Evolutionary conservation across 2,888 invertebrate species (phyloP), one percentile per base, ranked within the genome.

Genomic region (Machimus atricapillus): DNA sequence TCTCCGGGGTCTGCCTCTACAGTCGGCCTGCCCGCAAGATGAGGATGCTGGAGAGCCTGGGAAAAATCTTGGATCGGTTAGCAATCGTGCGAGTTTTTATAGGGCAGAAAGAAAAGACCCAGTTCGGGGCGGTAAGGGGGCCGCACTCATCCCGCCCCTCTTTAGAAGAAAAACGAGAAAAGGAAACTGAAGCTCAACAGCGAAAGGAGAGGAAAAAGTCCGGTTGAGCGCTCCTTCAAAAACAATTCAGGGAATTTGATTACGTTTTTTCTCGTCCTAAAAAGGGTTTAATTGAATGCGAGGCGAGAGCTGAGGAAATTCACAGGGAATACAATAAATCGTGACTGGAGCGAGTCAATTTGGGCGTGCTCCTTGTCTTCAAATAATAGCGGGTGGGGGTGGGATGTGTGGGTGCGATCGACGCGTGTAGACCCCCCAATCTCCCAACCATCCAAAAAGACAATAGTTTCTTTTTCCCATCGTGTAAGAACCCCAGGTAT

Each of bases 251-350:
- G 52, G 52, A 79, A 79, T 79, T 79, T 79, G 79, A 79, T 79
- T 79, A 79, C 40, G 27, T 27, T 52, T 79, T 79, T 79, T 52
- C 52, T 52, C 76, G n/a, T 79, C 52, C 79, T 79, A 79, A 79
- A 79, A 79, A 79, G 79, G 79, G 79, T 79, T 79, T 79, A 79
- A 79, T 79, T 79, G 79, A 79, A 79, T 52, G 19, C 40, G 79
- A 52, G 52, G 12, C 40, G 79, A 52, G 79, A 52, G 79, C 23
- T 43, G 79, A 79, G 27, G 66, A 46, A 79, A 52, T 52, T 52
- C 23, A 23, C 79, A 52, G 43, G 40, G 40, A 79, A 52, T 52
- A 79, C 52, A 79, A 79, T 78, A 79, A 79, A 79, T 79, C 79
- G 23, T 52, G 79, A 27, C n/a, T 23, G 52, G n/a, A 52, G 52